These are phyloP conservation scores for Iguana delicatissima DNA, from an alignment of 2,797 vertebrate species.

Conservation along the genomic window DNA sequence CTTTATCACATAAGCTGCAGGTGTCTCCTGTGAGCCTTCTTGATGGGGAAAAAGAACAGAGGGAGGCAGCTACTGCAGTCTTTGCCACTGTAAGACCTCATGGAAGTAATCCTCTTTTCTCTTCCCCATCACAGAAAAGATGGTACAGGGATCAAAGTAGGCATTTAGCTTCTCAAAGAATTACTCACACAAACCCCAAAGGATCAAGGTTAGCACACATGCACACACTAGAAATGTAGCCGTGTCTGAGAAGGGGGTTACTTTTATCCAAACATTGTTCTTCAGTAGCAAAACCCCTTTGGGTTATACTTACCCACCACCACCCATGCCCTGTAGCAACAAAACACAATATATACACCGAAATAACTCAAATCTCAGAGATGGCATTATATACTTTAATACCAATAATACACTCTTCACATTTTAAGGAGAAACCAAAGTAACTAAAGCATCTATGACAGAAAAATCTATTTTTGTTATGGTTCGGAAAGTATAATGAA, in stretches of 20 bases:
- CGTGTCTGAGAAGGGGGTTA: neutral
- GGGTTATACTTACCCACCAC: neutral
- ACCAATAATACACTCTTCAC: neutral
- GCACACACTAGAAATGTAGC: neutral
- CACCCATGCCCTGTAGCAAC: neutral
- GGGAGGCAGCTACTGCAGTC: too few relatives aligned
- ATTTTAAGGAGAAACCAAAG: neutral
- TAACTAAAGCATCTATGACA: neutral
- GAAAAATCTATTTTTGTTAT: neutral
- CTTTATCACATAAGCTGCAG: neutral
- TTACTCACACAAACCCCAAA: neutral
- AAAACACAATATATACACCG: neutral
- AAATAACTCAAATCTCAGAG: neutral
- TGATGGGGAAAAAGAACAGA: too few relatives aligned
- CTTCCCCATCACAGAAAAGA: neutral
- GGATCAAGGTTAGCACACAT: neutral
- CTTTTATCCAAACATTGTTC: neutral
- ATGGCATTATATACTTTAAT: neutral
- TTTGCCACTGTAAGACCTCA: too few relatives aligned
- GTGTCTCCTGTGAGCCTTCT: neutral
- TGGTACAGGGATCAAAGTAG: neutral
- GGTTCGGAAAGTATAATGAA: neutral
- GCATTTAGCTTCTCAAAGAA: neutral
- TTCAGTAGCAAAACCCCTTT: neutral
- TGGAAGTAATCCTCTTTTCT: neutral